Conservation (phyloP, 2,113 vertebrate genomes). For the Tyrannus savana region DNA sequence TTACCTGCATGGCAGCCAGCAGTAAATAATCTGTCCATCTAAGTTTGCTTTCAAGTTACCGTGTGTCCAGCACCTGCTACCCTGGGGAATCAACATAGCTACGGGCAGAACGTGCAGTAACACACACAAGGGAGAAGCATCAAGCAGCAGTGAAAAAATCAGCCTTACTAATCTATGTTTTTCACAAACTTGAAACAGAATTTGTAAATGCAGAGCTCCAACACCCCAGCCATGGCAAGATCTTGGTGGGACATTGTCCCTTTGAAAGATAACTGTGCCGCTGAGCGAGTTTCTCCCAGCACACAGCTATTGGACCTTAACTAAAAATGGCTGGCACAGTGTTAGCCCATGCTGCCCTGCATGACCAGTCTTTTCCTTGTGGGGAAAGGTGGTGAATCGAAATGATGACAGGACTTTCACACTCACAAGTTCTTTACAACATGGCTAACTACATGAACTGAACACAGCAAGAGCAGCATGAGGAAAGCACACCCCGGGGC, state of each 20-base stretch:
- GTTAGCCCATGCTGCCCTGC: background rate
- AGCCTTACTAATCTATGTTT: background rate
- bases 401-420: background rate
- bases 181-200: background rate
- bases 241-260: background rate
- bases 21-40: background rate
- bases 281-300: background rate
- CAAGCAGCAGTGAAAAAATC: background rate
- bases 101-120: background rate
- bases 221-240: background rate
- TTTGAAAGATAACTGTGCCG: rapidly evolving
- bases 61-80: background rate
- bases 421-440: background rate
- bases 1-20: background rate
- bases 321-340: background rate
- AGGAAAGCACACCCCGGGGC: rapidly evolving
- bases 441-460: background rate
- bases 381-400: background rate
- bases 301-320: background rate
- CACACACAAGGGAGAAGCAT: background rate
- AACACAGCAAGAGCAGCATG: rapidly evolving
- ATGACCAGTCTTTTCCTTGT: background rate
- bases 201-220: background rate
- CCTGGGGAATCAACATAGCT: background rate
- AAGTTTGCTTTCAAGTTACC: background rate